These are phyloP conservation scores for Brachypteracias leptosomus DNA, from an alignment of 2,113 vertebrate genomes.

Conservation along the genomic window DNA sequence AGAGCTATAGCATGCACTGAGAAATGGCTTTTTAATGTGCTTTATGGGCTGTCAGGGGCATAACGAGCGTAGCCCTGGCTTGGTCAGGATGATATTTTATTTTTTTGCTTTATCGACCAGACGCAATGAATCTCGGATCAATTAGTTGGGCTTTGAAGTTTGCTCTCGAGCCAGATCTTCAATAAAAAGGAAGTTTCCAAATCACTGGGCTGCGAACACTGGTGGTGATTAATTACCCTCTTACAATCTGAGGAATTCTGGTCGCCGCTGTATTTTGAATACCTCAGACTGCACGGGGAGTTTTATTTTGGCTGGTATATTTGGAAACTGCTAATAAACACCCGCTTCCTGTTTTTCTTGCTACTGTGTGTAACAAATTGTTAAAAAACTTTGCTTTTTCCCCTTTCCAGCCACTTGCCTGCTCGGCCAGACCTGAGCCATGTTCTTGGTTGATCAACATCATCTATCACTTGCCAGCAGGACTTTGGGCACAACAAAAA, in stretches of 20 bases:
- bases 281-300: slow-evolving; percentile 76
- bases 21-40: slow-evolving; percentile 61
- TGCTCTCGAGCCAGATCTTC: slow-evolving; percentile 77
- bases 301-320: slow-evolving; percentile 83
- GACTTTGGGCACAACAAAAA: slow-evolving; percentile 7
- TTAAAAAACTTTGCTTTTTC: slow-evolving; percentile 72
- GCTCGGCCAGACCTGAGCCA: slow-evolving; percentile 42
- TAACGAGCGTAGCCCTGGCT: slow-evolving; percentile 35
- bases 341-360: slow-evolving; percentile 82
- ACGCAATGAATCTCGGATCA: slow-evolving; percentile 73
- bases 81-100: slow-evolving; percentile 17
- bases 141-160: slow-evolving; percentile 78
- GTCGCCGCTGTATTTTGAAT: slow-evolving; percentile 76
- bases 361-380: slow-evolving; percentile 76
- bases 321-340: slow-evolving; percentile 83
- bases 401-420: slow-evolving; percentile 55
- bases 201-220: slow-evolving; percentile 77
- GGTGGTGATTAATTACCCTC: slow-evolving; percentile 82
- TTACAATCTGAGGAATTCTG: slow-evolving; percentile 83
- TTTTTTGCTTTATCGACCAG: slow-evolving; percentile 71
- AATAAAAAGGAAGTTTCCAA: slow-evolving; percentile 79
- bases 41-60: slow-evolving; percentile 42
- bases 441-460: slow-evolving; percentile 38
- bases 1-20: background rate
- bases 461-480: slow-evolving; percentile 43